These are phyloP conservation scores for Syndactyla subalaris DNA, from an alignment of 2,797 vertebrate species.

Conservation along the genomic window DNA sequence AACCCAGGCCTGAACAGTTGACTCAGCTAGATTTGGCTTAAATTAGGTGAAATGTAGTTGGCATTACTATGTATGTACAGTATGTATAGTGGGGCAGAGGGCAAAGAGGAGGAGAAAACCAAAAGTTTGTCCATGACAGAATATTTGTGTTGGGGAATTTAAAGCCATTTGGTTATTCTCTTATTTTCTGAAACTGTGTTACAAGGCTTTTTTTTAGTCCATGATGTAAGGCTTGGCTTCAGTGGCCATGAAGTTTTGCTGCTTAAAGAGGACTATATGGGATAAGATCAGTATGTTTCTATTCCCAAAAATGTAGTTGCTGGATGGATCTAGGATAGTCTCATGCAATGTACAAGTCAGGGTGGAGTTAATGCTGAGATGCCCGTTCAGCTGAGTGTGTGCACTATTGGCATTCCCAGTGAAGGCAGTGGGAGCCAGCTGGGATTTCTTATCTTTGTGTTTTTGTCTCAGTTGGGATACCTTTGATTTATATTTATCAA, in stretches of 20 bases:
- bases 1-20: neutral
- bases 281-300: neutral
- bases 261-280: neutral
- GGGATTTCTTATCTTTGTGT: fast-evolving
- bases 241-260: neutral
- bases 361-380: neutral
- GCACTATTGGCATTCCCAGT: neutral
- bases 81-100: fast-evolving
- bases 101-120: neutral
- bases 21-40: neutral
- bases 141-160: neutral
- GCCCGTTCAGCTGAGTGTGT: neutral
- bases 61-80: fast-evolving
- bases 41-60: neutral
- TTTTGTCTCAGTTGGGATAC: neutral
- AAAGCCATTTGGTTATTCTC: neutral
- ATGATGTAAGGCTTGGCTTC: neutral
- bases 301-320: neutral
- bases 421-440: neutral
- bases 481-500: neutral
- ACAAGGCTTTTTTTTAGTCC: neutral
- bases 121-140: neutral
- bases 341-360: neutral
- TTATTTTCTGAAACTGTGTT: neutral
- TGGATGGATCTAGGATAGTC: neutral